phyloP scores from a whole-genome alignment of 2,797 vertebrate species.

The Synaphobranchus kaupii region DNA sequence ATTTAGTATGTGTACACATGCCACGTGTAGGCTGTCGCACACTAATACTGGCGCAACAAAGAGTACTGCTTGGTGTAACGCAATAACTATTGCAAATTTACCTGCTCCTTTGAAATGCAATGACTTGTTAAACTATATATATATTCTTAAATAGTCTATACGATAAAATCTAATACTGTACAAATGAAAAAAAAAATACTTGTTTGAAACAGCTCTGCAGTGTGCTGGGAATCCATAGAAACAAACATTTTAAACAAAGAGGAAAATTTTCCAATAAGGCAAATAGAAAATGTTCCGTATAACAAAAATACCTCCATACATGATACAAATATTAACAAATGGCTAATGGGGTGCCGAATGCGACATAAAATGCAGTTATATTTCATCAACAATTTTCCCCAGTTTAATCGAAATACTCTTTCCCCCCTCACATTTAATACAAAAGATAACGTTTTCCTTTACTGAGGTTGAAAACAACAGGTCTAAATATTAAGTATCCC shows the following conservation, averaged over 20 bases:
- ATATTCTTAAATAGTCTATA: background rate
- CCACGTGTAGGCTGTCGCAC: background rate
- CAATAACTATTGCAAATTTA: background rate
- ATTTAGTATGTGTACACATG: background rate
- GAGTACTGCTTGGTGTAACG: background rate
- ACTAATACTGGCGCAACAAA: background rate
- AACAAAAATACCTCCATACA: background rate
- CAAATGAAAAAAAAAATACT: background rate
- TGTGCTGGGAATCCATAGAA: background rate
- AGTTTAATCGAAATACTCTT: too few relatives aligned
- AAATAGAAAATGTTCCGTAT: background rate
- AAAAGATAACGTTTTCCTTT: too few relatives aligned
- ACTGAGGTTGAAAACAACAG: too few relatives aligned
- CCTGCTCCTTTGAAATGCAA: background rate
- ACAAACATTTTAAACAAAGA: background rate
- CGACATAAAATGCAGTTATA: too few relatives aligned
- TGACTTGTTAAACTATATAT: background rate
- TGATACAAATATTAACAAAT: too few relatives aligned
- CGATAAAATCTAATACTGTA: background rate
- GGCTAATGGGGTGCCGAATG: too few relatives aligned
- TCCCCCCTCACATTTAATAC: too few relatives aligned
- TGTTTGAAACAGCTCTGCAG: background rate
- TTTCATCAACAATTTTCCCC: too few relatives aligned
- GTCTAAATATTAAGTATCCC: too few relatives aligned
- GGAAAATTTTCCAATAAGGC: background rate